Conservation (phyloP, 2,797 vertebrate species). For the Erpetoichthys calabaricus region DNA sequence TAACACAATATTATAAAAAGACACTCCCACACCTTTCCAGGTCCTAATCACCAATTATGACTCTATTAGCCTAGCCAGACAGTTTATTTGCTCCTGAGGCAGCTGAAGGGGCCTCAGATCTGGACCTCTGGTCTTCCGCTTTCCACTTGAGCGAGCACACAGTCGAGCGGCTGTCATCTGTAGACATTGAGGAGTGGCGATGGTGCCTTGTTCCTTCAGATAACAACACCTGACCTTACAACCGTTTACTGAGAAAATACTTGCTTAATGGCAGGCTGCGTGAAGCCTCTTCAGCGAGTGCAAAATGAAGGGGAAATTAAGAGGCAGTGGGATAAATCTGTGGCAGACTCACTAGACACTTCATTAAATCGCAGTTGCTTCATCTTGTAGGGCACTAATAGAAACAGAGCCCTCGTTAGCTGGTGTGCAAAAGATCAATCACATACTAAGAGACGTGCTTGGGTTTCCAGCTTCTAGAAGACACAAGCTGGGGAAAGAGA, state of each 20-base stretch:
- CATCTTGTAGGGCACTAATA: constrained; percentile 73
- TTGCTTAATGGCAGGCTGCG: constrained; percentile 53
- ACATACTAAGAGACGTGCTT: constrained; percentile 61
- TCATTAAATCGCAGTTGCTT: constrained; percentile 88
- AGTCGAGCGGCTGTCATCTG: constrained; percentile 59
- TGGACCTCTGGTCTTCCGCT: constrained; percentile 67
- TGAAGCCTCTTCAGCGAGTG: constrained; percentile 35
- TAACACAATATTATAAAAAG: constrained; percentile 45
- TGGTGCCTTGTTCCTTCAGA: constrained; percentile 42
- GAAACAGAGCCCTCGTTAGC: constrained; percentile 91
- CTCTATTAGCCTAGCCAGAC: constrained; percentile 92
- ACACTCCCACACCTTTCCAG: constrained; percentile 70
- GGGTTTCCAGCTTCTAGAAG: constrained; percentile 61
- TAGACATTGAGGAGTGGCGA: constrained; percentile 39
- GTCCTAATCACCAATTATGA: constrained; percentile 97
- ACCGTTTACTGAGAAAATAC: constrained; percentile 67
- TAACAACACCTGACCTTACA: constrained; percentile 74
- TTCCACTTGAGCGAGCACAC: constrained; percentile 58
- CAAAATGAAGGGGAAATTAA: constrained; percentile 48
- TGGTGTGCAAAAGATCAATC: constrained; percentile 86
- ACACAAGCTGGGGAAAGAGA: constrained; percentile 30
- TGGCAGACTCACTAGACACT: constrained; percentile 78
- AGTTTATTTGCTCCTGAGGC: constrained; percentile 81
- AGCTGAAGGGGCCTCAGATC: constrained; percentile 56
- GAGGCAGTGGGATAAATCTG: constrained; percentile 64